Percentiles rank a stretch among this genome's conserved stretches.
These are phyloP conservation scores for Tamandua tetradactyla DNA, from an alignment of 2,797 vertebrate species.

Conservation along the genomic window DNA sequence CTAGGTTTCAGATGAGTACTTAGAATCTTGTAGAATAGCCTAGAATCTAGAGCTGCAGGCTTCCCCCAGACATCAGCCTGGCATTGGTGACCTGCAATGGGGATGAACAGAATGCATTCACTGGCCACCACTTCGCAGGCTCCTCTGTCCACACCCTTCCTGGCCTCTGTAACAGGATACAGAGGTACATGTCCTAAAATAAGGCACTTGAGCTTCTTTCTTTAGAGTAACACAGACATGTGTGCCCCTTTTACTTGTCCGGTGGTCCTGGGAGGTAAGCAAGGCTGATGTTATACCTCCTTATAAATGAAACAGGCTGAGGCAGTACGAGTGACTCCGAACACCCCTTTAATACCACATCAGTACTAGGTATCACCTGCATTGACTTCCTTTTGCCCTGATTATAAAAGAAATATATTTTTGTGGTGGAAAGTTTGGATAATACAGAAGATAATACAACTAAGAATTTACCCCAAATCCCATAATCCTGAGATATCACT, in stretches of 20 bases:
- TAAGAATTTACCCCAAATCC: slow-evolving; percentile 5
- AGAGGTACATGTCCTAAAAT: not conserved
- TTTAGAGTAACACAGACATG: not conserved
- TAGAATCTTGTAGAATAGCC: not conserved
- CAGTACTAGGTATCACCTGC: not conserved
- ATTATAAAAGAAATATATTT: slow-evolving; percentile 42
- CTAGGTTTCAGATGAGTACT: not conserved
- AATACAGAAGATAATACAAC: slow-evolving; percentile 10
- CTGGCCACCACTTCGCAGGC: not conserved
- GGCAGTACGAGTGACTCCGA: not conserved
- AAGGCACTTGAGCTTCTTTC: not conserved
- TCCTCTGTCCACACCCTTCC: not conserved
- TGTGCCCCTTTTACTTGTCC: not conserved
- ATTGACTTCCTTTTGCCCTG: not conserved
- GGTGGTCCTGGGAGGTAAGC: not conserved
- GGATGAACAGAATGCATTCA: not conserved
- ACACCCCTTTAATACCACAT: not conserved
- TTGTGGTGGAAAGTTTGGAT: slow-evolving; percentile 31
- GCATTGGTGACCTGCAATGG: accelerated
- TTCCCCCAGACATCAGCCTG: not conserved
- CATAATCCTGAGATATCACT: slow-evolving; percentile 37
- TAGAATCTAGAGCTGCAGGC: not conserved
- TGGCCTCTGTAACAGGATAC: not conserved
- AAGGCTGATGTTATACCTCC: not conserved
- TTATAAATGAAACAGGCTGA: not conserved